Base-by-base conservation (phyloP, 2,113 vertebrate genomes). In the Oreochromis spilurus region DNA sequence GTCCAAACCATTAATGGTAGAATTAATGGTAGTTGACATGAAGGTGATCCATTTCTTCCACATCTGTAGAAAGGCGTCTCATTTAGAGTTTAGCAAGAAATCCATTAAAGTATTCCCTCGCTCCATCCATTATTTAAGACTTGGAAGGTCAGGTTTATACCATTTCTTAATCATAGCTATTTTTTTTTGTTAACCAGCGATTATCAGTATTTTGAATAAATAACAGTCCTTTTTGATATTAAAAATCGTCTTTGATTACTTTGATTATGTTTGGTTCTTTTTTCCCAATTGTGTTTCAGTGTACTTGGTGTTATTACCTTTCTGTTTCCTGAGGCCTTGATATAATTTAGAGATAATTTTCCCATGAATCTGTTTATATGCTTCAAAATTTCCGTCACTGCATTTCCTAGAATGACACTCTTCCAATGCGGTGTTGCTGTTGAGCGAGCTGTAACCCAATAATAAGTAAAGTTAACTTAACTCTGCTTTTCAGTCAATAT, bases 201-300 rank as follows among this genome's bases (percentile, higher is more conserved):
- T 43, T n/a, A 70, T 21, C 7, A 67, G 24, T 70, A 70, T 43
- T 70, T 70, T 2, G n/a, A 21, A 70, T 43, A 6, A 24, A 2
- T 70, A 40, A 4, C n/a, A 43, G n/a, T 70, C 36, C 7, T 70
- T 19, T 60, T 34, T 34, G 16, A 19, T 31, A 60, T 10, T 31
- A 60, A 17, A 9, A 9, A 34, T 34, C 29, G 5, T 62, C 3
- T 62, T 9, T 24, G 3, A 70, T 70, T 70, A 70, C 65, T 70
- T 1, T 38, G 0, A 65, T 65, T 67, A 40, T 16, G 7, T 70
- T 70, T 0, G 36, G 4, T 0, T 24, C 36, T 70, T 40, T 70
- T 43, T 70, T 2, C 6, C 36, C 36, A 21, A 1, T 70, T 14
- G n/a, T 43, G n/a, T 70, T 70, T 43, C 7, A 43, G 7, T 70